Conservation (phyloP, 2,113 vertebrate species). For the Nyctereutes procyonoides region DNA sequence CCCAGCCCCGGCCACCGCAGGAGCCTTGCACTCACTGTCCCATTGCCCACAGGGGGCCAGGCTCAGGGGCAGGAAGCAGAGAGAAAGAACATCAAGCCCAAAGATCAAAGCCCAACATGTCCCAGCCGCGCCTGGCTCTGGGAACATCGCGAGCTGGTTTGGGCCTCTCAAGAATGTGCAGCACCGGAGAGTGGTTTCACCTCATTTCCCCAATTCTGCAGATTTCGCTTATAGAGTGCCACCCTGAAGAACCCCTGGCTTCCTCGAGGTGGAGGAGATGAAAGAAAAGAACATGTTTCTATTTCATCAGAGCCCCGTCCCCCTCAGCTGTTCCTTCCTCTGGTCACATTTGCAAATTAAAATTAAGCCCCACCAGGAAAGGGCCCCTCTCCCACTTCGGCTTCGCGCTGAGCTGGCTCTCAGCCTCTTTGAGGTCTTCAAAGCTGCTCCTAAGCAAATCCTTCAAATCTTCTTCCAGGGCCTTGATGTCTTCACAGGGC, state of each 20-base stretch:
- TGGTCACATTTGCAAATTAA: background rate
- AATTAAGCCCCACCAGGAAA: background rate
- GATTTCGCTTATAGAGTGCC: too few relatives aligned
- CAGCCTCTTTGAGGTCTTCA: background rate
- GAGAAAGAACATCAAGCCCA: background rate
- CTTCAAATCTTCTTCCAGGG: too few relatives aligned
- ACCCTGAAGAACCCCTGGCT: background rate
- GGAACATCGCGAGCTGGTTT: rapidly evolving
- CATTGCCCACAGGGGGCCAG: rapidly evolving
- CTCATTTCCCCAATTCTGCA: background rate
- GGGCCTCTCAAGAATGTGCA: background rate
- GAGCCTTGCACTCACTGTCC: background rate
- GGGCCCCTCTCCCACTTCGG: background rate
- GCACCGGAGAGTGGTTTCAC: rapidly evolving
- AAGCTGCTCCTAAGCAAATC: background rate
- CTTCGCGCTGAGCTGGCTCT: background rate
- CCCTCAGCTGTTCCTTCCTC: background rate
- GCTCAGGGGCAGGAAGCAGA: background rate
- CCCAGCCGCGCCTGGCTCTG: rapidly evolving
- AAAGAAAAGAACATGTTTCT: background rate
- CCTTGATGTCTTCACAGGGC: background rate
- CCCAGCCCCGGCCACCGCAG: background rate
- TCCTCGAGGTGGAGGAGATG: too few relatives aligned
- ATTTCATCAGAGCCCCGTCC: background rate
- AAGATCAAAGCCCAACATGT: rapidly evolving